phyloP scores from a whole-genome alignment of 30 jellyfish, hydroid and myxozoan species.

The Morbakka virulenta region DNA sequence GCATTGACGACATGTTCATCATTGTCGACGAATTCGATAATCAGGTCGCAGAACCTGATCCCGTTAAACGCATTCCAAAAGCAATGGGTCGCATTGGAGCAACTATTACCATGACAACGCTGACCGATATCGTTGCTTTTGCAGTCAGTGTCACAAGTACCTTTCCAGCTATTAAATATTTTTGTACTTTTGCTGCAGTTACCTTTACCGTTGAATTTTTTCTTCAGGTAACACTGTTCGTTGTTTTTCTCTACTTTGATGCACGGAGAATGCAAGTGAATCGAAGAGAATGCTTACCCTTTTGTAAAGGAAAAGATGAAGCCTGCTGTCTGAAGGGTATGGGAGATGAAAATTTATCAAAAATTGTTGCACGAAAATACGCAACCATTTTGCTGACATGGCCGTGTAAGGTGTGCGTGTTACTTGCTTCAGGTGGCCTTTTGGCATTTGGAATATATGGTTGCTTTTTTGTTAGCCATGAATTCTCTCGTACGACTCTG shows the following conservation, averaged over 20 bases:
- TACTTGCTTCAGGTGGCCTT: slow-evolving; percentile 24
- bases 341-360: neutral
- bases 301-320: slow-evolving; percentile 28
- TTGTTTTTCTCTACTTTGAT: slow-evolving; percentile 42
- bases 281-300: slow-evolving; percentile 57
- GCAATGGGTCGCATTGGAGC: slow-evolving; percentile 70
- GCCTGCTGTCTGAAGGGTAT: slow-evolving; percentile 16
- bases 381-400: slow-evolving; percentile 32
- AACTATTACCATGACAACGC: slow-evolving; percentile 72
- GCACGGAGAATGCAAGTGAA: slow-evolving; percentile 35
- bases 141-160: slow-evolving; percentile 40
- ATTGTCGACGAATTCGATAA: slow-evolving; percentile 59
- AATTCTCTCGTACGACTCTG: slow-evolving; percentile 52
- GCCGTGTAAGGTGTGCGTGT: slow-evolving; percentile 29
- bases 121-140: slow-evolving; percentile 63
- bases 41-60: slow-evolving; percentile 24
- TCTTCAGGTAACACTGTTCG: slow-evolving; percentile 47
- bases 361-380: slow-evolving; percentile 20
- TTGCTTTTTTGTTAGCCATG: slow-evolving; percentile 32
- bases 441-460: slow-evolving; percentile 66
- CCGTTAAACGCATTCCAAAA: slow-evolving; percentile 34
- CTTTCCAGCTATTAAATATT: slow-evolving; percentile 62
- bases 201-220: slow-evolving; percentile 36
- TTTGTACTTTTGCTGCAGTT: slow-evolving; percentile 54
- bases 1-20: slow-evolving; percentile 72